Percentiles rank a stretch among this genome's conserved stretches.
Evolutionary conservation across 2,797 vertebrate genomes (phyloP).

Genomic region (Syndactyla subalaris): DNA sequence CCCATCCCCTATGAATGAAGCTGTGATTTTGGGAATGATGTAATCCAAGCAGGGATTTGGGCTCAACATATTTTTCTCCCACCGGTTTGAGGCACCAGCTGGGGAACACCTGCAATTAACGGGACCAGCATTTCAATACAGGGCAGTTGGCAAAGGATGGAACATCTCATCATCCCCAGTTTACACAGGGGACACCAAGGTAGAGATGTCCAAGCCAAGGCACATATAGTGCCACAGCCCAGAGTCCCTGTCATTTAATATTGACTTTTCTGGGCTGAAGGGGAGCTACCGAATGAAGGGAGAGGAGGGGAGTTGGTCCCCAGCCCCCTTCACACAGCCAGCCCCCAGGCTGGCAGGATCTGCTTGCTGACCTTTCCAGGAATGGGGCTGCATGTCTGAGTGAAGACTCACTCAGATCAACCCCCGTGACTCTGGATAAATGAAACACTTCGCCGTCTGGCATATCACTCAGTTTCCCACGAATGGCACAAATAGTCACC

Average conservation of each 20-base stretch:
- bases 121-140: not conserved
- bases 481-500: constrained; percentile 67
- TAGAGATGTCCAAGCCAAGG: rapidly evolving
- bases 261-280: not conserved
- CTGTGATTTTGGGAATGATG: not conserved
- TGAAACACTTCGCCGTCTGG: constrained; percentile 76
- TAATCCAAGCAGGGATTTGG: not conserved
- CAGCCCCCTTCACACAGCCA: not conserved
- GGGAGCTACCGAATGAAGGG: not conserved
- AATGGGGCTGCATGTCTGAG: not conserved
- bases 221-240: not conserved
- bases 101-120: not conserved
- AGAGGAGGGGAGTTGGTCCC: not conserved
- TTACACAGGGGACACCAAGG: not conserved
- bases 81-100: not conserved
- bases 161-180: rapidly evolving
- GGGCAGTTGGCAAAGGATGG: not conserved
- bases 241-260: too few species aligned
- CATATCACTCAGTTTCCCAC: constrained; percentile 74
- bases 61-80: not conserved
- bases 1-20: not conserved
- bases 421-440: constrained; percentile 63
- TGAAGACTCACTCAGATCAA: constrained; percentile 13
- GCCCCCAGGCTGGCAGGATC: not conserved
- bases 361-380: constrained; percentile 21